Conservation (phyloP, 1,140 invertebrate species). For the Daktulosphaira vitifoliae region DNA sequence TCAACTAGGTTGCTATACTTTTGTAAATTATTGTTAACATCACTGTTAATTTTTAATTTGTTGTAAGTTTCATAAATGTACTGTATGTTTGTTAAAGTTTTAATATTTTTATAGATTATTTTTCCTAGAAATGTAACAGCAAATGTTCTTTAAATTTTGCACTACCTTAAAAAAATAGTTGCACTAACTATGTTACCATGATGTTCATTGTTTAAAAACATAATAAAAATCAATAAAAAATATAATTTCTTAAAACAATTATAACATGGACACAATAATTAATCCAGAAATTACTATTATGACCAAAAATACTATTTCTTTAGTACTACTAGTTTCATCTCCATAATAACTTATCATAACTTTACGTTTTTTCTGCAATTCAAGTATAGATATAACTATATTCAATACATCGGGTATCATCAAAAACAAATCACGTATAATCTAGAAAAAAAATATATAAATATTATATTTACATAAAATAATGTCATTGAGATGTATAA, state of each 20-base stretch:
- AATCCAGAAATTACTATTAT: conserved; percentile 13
- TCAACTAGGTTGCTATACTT: conserved; percentile 3
- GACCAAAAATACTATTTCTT: conserved; percentile 18
- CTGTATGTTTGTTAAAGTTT: too few relatives aligned
- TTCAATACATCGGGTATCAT: conserved; percentile 67
- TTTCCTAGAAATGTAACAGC: too few relatives aligned
- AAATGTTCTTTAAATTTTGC: too few relatives aligned
- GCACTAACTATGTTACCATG: conserved; percentile 26
- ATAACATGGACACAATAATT: conserved; percentile 19
- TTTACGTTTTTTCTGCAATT: neutral
- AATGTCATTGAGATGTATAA: too few relatives aligned
- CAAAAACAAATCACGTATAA: conserved; percentile 60
- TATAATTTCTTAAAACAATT: neutral
- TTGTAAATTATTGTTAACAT: neutral
- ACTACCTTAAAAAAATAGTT: neutral
- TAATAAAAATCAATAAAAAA: too few relatives aligned
- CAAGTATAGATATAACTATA: conserved; percentile 48
- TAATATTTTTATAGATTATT: too few relatives aligned
- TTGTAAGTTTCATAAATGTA: too few relatives aligned
- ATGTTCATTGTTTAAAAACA: too few relatives aligned
- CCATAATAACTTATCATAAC: neutral
- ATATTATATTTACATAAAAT: too few relatives aligned
- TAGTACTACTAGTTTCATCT: conserved; percentile 3
- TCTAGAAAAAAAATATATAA: conserved; percentile 42
- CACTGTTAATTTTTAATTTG: too few relatives aligned